Base-by-base conservation (phyloP, 1,140 invertebrate species). In the Manduca sexta region DNA sequence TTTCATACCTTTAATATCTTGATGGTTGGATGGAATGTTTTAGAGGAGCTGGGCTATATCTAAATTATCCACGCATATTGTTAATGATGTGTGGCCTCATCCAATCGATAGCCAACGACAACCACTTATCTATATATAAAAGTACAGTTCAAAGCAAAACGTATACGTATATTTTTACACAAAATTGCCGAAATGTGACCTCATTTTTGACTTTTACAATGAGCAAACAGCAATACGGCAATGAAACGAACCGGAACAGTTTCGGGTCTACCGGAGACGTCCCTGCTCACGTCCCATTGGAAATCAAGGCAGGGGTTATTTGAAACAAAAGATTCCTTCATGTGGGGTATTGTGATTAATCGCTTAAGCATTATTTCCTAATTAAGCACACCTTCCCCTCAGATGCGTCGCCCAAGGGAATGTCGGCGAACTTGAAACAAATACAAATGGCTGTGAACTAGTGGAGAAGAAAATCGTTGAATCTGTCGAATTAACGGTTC, bases 321-420 rank as follows among this genome's bases (percentile, higher is more conserved):
- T 52, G 30, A 52, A 60, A 67, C 57, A 67, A 58, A 57, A 60
- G 54, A 48, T 46, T 54, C 18, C 42, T 37, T 41, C 50, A 15
- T 40, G 42, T 45, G 49, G 61, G 59, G 60, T 55, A 73, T 73
- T 66, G 76, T 82, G 78, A 84, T 84, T 79, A 82, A 84, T 84
- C 71, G 79, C 66, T 70, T 59, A 52, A 62, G 69, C 72, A 81
- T 82, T 82, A 82, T 79, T 84, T 79, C 72, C 75, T 76, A 82
- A 84, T 84, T 84, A 81, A 81, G 69, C 68, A 61, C 62, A 72
- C 69, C 67, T 70, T 69, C 68, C 76, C 77, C 69, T 60, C 52
- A 45, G 44, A 68, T 51, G 43, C 60, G 52, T 55, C 50, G 63
- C 68, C 64, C 45, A 57, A 61, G 67, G 73, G 70, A 64, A 45